Evolutionary conservation across 2,113 vertebrate genomes (phyloP).

Genomic region (Plecturocebus donacophilus): DNA sequence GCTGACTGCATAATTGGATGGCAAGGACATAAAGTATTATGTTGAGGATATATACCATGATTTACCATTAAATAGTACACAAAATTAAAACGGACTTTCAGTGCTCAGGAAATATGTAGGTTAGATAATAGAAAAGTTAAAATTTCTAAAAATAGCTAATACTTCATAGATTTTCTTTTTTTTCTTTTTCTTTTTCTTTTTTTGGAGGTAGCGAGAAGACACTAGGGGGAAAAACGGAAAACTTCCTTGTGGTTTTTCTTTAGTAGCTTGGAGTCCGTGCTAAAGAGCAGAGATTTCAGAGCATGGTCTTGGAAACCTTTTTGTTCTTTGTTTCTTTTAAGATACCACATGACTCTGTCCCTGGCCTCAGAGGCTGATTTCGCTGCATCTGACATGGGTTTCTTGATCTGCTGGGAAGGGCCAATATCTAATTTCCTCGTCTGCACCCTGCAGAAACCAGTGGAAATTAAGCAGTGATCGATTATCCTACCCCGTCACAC

Average conservation of each 20-base stretch:
- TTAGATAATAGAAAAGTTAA: not conserved
- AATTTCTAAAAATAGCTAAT: not conserved
- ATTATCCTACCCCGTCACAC: too few species aligned
- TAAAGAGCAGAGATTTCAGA: not conserved
- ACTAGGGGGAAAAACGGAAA: not conserved
- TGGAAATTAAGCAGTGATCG: not conserved
- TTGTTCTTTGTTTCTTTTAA: not conserved
- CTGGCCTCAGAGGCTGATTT: not conserved
- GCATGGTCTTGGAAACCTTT: not conserved
- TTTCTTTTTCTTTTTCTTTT: not conserved
- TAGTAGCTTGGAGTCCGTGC: accelerated
- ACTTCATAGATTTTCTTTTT: not conserved
- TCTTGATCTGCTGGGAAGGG: not conserved
- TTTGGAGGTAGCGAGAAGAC: not conserved
- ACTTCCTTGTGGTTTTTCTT: not conserved
- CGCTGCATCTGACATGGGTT: not conserved
- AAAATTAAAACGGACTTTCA: not conserved
- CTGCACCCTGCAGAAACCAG: not conserved
- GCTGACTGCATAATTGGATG: not conserved
- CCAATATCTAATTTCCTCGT: not conserved
- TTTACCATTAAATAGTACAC: not conserved
- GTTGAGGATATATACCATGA: not conserved
- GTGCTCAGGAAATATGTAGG: not conserved
- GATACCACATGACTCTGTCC: accelerated
- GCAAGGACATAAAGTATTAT: not conserved